Evolutionary conservation across 2,888 invertebrate genomes (phyloP), one percentile per base, ranked within the genome.

Genomic region (Ophraella communa): DNA sequence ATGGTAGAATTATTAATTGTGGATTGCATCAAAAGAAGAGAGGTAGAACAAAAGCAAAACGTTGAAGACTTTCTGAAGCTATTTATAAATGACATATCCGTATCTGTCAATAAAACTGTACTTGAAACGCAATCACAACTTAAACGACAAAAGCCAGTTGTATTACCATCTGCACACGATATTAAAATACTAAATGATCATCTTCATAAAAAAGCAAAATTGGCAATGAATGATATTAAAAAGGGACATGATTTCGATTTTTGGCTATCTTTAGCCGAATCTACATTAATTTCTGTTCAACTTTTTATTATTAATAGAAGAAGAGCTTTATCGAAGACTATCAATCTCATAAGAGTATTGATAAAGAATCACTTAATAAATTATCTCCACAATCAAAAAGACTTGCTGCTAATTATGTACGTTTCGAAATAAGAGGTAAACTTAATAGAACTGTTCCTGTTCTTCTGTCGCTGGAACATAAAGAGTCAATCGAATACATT

Each of bases 251-350:
- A n/a, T n/a, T n/a, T n/a, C n/a, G n/a, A n/a, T n/a, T n/a, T n/a
- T n/a, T n/a, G n/a, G n/a, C n/a, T n/a, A n/a, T n/a, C n/a, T n/a
- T n/a, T n/a, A n/a, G n/a, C n/a, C n/a, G 24, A 54, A 44, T 24
- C 33, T 20, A 61, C 62, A 11, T 52, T 66, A 14, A 57, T n/a
- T 18, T 54, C 45, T n/a, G 45, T 65, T 24, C 55, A 49, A 49
- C n/a, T 66, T 14, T 66, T 66, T 21, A 66, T 64, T 47, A 47
- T 60, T 21, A 39, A 61, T 27, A 35, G 66, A 53, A 66, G 39
- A 49, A 51, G 44, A 53, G 64, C 7, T 55, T 54, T 24, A 66
- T 66, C 11, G 62, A 66, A 20, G 62, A 66, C 54, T 66, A 62
- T 23, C 54, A 62, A 39, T 53, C 33, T 5, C 33, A 62, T 44